Base-by-base conservation (phyloP, 1,140 invertebrate species). In the Latrodectus geometricus region DNA sequence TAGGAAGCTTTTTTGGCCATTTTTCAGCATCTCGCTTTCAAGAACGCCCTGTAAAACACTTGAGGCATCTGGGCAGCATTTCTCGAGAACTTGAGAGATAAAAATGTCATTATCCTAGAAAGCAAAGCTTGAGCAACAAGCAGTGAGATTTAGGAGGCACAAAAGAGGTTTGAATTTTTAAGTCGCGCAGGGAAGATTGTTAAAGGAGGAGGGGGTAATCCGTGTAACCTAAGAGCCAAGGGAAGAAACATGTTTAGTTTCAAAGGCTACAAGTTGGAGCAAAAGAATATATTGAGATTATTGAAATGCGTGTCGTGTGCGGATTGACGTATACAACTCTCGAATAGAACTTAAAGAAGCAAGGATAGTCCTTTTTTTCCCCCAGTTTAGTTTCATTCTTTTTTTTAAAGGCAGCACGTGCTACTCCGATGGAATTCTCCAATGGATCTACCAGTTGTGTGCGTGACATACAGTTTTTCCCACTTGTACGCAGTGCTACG, bases 281-380 rank as follows among this genome's bases (percentile, higher is more conserved):
- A 73, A 86, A 73, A 73, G 83, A 86, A 78, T 86, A 74, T 86
- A 74, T 86, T 86, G 83, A 86, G 83, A 86, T 86, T 86, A 86
- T 86, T 86, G 83, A 77, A 86, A 86, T 86, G 83, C 83, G 83
- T 78, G 74, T 70, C 82, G 73, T 68, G 74, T 70, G 83, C 74
- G 74, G 74, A 78, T 77, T 61, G 79, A 73, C 69, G 68, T 35
- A 82, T 78, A 86, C 83, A 86, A 77, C 65, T 66, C 61, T 72
- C 75, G 65, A 78, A 86, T 70, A 77, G 83, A 76, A 76, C 73
- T 84, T 54, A 84, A 84, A 84, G 72, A 84, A 84, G 82, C 82
- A 76, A 83, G 70, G 74, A 20, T 80, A 48, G 23, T 35, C 61
- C 50, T 79, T 81, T 81, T 68, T 83, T 82, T 83, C 70, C 52